Evolutionary conservation across 2,797 vertebrate species (phyloP), one percentile per base, ranked within the genome.

Genomic region (Stomatorhinus walkeri): DNA sequence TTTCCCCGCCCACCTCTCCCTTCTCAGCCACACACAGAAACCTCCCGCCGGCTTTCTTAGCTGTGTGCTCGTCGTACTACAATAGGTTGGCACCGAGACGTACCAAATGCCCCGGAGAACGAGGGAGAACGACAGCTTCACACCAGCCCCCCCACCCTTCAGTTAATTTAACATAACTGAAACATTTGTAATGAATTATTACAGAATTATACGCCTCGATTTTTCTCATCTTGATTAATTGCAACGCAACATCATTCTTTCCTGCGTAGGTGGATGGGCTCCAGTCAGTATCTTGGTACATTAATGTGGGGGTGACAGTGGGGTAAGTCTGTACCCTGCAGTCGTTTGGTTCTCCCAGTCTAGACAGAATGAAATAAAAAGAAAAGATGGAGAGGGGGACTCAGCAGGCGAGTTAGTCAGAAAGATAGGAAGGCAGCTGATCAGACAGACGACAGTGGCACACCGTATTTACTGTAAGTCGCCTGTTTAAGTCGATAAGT

Each of bases 1-100:
- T 93, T 94, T 87, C 76, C 88, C 89, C 81, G 88, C 88, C 54
- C 86, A 61, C 46, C 90, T 93, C 92, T 87, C 91, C 91, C 93
- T 92, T 93, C 92, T 89, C 49, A 88, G 92, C 89, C 93, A 92
- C 90, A 89, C 88, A 46, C 83, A 86, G 61, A 86, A 87, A 85
- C 88, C 89, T 91, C 91, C 89, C 88, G 89, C 89, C 49, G 87
- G 89, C 89, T 91, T 90, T 81, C 88, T 91, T 88, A 88, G 72
- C 51, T 28, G 86, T 79, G 59, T 40, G 59, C 56, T 61, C 85
- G 86, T n/a, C 56, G 9, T 54, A 61, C 56, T 87, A 87, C 86
- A 61, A 87, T 43, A 43, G 56, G 32, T 64, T 87, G 86, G 86
- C 86, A 61, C 86, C 16, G 86, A 87, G 56, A 87, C 36, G 56